phyloP scores from a whole-genome alignment of 64 coral and sea anemone genomes.

The Actinia equina region DNA sequence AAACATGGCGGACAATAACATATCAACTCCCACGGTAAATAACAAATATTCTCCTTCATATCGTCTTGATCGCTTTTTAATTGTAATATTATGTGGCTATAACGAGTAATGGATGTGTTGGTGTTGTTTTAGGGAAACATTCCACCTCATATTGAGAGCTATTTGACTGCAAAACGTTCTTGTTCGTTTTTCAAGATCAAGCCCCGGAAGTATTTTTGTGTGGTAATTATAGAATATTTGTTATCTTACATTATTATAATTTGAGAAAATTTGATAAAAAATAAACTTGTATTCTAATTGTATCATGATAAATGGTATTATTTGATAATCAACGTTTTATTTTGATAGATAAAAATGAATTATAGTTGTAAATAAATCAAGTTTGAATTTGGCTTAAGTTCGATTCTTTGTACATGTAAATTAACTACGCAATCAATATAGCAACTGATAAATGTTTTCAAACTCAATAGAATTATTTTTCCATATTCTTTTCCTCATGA shows the following conservation, averaged over 20 bases:
- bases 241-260: background rate
- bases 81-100: background rate
- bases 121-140: background rate
- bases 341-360: too few species aligned
- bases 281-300: too few species aligned
- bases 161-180: background rate
- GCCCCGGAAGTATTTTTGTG: background rate
- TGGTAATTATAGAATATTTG: background rate
- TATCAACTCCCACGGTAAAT: background rate
- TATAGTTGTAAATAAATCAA: too few species aligned
- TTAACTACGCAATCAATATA: too few species aligned
- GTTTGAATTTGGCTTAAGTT: too few species aligned
- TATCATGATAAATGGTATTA: too few species aligned
- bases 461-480: too few species aligned
- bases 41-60: background rate
- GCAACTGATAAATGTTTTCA: too few species aligned
- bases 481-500: too few species aligned
- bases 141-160: background rate
- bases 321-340: too few species aligned
- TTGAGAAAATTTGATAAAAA: too few species aligned
- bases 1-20: background rate
- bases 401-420: too few species aligned
- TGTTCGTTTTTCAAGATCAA: background rate
- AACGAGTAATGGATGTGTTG: background rate
- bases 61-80: background rate